Evolutionary conservation across 1,140 invertebrate species (phyloP), one percentile per base, ranked within the genome.

Genomic region (Belonocnema kinseyi): DNA sequence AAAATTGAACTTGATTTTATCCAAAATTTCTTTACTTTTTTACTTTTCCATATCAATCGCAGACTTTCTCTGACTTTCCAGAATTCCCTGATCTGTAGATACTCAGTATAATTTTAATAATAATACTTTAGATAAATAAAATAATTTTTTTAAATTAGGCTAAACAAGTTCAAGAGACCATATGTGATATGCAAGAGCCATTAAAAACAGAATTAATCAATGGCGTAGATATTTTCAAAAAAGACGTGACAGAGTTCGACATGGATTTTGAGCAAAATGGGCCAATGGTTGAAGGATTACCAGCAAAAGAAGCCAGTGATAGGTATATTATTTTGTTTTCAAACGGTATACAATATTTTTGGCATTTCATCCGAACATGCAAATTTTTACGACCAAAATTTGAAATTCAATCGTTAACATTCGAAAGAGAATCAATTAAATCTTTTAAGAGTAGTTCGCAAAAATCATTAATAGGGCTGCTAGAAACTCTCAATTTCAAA

Each of bases 301-400:
- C 94, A 11, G 96, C 96, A 10, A 93, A 95, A 88, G 97, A 97
- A 90, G 97, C 96, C 8, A 97, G 96, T 82, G 96, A 97, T 87
- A 93, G 94, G 93, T 94, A 83, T 33, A 33, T 33, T 26, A 26
- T 3, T n/a, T 26, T 26, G 1, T 26, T 26, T 26, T 26, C 5
- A 33, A 33, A 33, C 5, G 2, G 5, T 4, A 33, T 33, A 33
- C 2, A 33, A 33, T 33, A 33, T 33, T 33, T 3, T 77, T 74
- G 11, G 77, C 61, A 17, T 10, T 10, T 58, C 17, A 8, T 75
- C 40, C n/a, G 2, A 54, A 1, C 52, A 26, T 61, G 70, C 50
- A 11, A 72, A 1, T 2, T 26, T 1, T 3, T 3, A 26, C 26
- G 1, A 26, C n/a, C 1, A 26, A 26, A 26, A 26, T 26, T 1